phyloP scores from a whole-genome alignment of 2,888 invertebrate species.

The Cephonodes hylas region DNA sequence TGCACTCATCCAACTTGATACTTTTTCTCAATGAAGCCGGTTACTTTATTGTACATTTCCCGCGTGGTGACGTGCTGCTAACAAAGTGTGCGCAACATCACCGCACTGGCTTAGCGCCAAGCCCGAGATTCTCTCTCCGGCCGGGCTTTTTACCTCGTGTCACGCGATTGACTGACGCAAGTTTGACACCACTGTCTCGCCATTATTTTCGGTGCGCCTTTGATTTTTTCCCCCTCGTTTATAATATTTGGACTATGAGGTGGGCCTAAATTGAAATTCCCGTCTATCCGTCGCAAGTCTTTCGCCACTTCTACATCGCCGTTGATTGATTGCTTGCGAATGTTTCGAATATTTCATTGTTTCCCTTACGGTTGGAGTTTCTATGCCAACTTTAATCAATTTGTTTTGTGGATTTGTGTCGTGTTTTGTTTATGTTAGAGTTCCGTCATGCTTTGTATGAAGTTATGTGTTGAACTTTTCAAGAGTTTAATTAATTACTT shows the following conservation, averaged over 20 bases:
- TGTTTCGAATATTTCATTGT: background rate
- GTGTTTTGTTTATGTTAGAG: background rate
- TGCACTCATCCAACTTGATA: background rate
- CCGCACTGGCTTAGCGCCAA: slow-evolving; percentile 10
- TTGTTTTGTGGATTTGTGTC: no score
- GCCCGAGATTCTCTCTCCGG: slow-evolving; percentile 6
- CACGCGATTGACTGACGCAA: slow-evolving; percentile 15
- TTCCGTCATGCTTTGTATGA: background rate
- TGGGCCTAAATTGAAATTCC: background rate
- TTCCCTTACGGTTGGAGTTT: background rate
- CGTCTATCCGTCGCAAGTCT: slow-evolving; percentile 4
- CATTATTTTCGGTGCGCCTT: slow-evolving; percentile 14
- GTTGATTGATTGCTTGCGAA: background rate
- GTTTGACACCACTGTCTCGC: slow-evolving; percentile 14
- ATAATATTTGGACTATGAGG: slow-evolving; percentile 1
- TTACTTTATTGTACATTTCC: slow-evolving; percentile 13
- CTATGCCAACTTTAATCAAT: background rate
- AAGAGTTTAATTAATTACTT: no score
- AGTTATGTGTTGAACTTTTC: no score
- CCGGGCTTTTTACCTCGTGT: slow-evolving; percentile 10
- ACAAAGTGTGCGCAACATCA: slow-evolving; percentile 12
- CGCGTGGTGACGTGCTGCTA: background rate
- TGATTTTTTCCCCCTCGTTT: slow-evolving; percentile 9
- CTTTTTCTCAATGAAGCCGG: slow-evolving; percentile 1
- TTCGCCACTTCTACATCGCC: background rate